Conservation (phyloP, 2,797 vertebrate species). For the Huso huso region DNA sequence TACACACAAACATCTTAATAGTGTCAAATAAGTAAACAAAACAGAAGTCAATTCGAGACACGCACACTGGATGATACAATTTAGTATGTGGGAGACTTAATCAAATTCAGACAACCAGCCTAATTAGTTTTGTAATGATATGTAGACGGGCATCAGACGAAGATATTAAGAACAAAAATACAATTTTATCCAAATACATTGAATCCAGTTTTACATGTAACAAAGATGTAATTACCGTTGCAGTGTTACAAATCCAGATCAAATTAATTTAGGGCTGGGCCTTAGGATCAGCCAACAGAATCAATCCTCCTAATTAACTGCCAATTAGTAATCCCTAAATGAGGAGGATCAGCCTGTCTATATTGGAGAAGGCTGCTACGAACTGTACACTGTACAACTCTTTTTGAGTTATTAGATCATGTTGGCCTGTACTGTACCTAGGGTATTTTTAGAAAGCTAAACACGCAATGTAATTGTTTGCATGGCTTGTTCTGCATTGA, state of each 20-base stretch:
- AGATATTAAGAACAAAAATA: not conserved
- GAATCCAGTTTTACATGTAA: conserved; percentile 35
- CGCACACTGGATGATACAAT: conserved; percentile 11
- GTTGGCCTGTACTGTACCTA: conserved; percentile 50
- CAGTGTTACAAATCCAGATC: conserved; percentile 65
- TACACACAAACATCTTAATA: conserved; percentile 56
- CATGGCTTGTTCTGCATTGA: conserved; percentile 51
- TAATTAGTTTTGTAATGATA: not conserved
- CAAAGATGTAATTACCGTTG: conserved; percentile 56
- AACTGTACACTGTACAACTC: conserved; percentile 32
- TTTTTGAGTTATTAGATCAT: conserved; percentile 63
- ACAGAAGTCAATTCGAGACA: conserved; percentile 36
- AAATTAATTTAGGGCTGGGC: conserved; percentile 74
- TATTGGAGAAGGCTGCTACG: conserved; percentile 52
- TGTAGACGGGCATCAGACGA: not conserved
- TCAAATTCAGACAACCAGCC: not conserved
- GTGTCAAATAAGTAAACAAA: conserved; percentile 59
- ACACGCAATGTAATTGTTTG: conserved; percentile 50
- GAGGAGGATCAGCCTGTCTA: conserved; percentile 84
- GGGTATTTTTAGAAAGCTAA: conserved; percentile 62
- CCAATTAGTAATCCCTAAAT: conserved; percentile 94
- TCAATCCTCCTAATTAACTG: conserved; percentile 95
- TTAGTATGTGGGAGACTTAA: conserved; percentile 13
- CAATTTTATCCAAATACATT: not conserved
- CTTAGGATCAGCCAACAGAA: conserved; percentile 78